A percentile compares a stretch with the other conserved stretches of the same genome.
Conservation (phyloP, 1,140 invertebrate species). For the Melanaphis sacchari region DNA sequence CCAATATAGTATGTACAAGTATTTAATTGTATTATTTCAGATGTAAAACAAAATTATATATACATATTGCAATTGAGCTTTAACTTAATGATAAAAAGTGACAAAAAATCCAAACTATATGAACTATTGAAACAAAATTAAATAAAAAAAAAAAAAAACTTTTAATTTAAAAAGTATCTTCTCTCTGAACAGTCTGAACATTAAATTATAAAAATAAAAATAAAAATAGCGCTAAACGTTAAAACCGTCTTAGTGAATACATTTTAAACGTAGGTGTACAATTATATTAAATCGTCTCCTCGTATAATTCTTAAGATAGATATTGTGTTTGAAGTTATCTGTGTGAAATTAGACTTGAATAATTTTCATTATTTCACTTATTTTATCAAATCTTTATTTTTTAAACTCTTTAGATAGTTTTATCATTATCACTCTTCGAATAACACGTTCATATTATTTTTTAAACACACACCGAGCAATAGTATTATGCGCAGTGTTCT, state of each 20-base stretch:
- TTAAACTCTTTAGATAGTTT: background rate
- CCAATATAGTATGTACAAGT: too few relatives aligned
- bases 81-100: too few relatives aligned
- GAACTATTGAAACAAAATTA: too few relatives aligned
- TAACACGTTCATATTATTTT: background rate
- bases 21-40: too few relatives aligned
- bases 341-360: background rate
- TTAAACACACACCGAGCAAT: background rate
- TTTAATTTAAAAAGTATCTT: too few relatives aligned
- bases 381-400: background rate
- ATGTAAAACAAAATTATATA: background rate
- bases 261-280: background rate
- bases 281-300: background rate
- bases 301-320: too few relatives aligned
- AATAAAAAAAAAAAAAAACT: too few relatives aligned
- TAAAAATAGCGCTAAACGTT: background rate
- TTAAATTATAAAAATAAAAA: background rate
- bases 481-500: background rate
- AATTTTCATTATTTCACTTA: background rate
- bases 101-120: too few relatives aligned
- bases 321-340: background rate
- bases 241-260: background rate
- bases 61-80: too few relatives aligned
- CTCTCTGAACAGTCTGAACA: too few relatives aligned
- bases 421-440: background rate